phyloP scores from a whole-genome alignment of 37 sponge, comb jelly and placozoan genomes.

The Mnemiopsis leidyi region DNA sequence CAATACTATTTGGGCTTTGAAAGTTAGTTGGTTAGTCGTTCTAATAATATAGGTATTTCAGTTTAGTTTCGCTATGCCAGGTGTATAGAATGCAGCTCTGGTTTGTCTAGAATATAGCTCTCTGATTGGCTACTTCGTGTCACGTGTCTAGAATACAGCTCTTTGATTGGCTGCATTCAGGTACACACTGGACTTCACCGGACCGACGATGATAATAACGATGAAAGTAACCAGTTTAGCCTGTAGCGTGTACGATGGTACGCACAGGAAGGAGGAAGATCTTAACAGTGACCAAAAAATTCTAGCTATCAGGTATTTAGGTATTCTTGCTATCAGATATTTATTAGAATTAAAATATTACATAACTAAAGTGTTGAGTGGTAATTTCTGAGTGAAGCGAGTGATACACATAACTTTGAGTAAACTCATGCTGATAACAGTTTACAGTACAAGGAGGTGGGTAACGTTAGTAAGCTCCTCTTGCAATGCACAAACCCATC shows the following conservation, averaged over 20 bases:
- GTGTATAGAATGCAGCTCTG: no score
- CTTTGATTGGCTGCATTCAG: background rate
- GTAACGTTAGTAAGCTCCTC: no score
- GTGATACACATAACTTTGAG: no score
- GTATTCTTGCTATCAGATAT: no score
- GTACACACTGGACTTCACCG: constrained; percentile 57
- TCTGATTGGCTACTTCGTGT: background rate
- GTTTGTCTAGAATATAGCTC: background rate
- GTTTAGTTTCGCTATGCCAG: no score
- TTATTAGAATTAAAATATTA: no score
- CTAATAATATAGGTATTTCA: no score
- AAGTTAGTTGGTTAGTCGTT: background rate
- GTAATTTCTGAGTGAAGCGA: no score
- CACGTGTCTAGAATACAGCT: background rate
- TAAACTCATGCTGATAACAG: background rate
- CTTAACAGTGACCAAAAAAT: constrained; percentile 74
- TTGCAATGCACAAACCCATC: no score
- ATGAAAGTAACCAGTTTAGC: constrained; percentile 62
- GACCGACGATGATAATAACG: constrained; percentile 54
- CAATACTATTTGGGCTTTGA: no score
- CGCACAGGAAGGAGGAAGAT: constrained; percentile 63
- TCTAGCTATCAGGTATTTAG: constrained; percentile 65
- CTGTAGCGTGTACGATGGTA: constrained; percentile 61
- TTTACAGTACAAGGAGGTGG: no score
- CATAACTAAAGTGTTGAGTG: no score